Base-by-base conservation (phyloP, 2,888 invertebrate species). In the Lymantria dispar region DNA sequence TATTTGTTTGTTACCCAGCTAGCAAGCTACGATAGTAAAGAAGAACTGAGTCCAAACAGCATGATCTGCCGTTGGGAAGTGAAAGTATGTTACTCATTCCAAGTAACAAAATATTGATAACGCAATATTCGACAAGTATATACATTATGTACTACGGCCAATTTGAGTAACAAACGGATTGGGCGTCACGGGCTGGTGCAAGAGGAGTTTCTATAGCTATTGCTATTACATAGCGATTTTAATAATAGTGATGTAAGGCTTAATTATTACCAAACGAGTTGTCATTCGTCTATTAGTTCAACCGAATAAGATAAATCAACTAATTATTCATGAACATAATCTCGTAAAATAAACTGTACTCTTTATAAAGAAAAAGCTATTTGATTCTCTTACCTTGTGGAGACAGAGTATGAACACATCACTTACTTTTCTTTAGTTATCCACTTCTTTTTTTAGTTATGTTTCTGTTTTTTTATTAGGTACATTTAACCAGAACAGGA, bases 21-120 rank as follows among this genome's bases (percentile, higher is more conserved):
- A 50, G 42, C 47, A 45, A 45, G 52, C 46, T 56, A 52, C 50
- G 67, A 56, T 56, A 54, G 31, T 51, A 50, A 49, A 56, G 62
- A 70, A 76, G 76, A 64, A 57, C 60, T 57, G 43, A 62, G 58
- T 51, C 67, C 54, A 62, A 60, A 62, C 74, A 70, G 75, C 74
- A 66, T 72, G 72, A 62, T 62, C 74, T 62, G 70, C 74, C 75
- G 72, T 74, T 64, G 68, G 80, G 69, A 85, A 80, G 85, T 83
- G 84, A 85, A 85, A 83, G 85, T 80, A 60, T 72, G 74, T 64
- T 72, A 66, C 71, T 61, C 62, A 78, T 78, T 71, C 73, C 62
- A 62, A 68, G 66, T 64, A 69, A 76, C 76, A 74, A 74, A 71
- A 71, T 67, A 72, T 76, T 61, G 68, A 72, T 83, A 83, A 72